Conservation (phyloP, 2,888 invertebrate species). For the Pseudococcus longispinus region DNA sequence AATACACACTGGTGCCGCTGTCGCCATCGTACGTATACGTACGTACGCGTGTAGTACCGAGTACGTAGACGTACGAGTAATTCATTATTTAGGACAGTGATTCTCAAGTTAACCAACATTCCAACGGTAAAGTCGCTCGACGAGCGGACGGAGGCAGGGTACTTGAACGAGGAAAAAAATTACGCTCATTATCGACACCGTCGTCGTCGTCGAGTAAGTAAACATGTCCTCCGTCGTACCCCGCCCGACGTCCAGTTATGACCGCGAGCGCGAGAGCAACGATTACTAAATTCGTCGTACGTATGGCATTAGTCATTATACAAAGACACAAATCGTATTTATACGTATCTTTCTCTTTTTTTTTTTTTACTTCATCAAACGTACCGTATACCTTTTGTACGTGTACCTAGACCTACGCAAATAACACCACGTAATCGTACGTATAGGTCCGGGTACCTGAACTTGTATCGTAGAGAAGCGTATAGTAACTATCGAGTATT, state of each 20-base stretch:
- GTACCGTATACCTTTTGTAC: neutral
- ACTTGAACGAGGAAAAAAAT: constrained; percentile 6
- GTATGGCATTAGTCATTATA: neutral
- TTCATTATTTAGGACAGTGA: constrained; percentile 31
- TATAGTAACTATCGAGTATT: no score
- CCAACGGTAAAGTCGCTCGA: constrained; percentile 11
- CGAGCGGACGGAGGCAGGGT: neutral
- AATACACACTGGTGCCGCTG: neutral
- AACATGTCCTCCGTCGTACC: neutral
- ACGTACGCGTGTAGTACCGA: neutral
- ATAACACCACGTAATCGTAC: neutral
- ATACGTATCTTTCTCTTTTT: neutral
- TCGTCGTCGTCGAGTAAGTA: neutral
- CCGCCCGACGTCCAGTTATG: neutral
- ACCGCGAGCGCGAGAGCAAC: neutral
- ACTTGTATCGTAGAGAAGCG: no score
- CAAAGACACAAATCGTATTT: neutral
- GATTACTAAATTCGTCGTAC: constrained; percentile 9
- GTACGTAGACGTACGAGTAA: neutral
- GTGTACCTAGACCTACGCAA: neutral
- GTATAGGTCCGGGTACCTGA: neutral
- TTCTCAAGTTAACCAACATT: constrained; percentile 31
- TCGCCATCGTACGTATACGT: neutral
- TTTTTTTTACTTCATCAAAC: neutral
- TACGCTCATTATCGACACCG: constrained; percentile 24